Base-by-base conservation (phyloP, 2,797 vertebrate genomes). In the Coreius guichenoti region DNA sequence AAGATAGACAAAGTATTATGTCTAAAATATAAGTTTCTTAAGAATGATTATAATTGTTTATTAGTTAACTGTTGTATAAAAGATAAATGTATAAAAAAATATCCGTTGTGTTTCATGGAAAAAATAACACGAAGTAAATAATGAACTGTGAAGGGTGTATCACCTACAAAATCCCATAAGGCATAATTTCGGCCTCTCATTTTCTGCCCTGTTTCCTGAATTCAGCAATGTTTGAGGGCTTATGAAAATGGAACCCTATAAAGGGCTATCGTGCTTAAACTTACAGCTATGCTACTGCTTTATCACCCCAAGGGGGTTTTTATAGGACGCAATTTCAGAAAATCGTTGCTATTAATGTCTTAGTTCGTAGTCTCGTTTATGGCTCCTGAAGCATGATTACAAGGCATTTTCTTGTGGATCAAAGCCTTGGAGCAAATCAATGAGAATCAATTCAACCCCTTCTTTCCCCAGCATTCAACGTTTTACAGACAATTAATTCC, bases 401-500 rank as follows among this genome's bases (percentile, higher is more conserved):
- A 86, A 84, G 76, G 87, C 88, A 76, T 90, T 90, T 91, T 88
- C 85, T 72, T 63, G 83, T 61, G 86, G 83, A 87, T 88, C 90
- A 90, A 86, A 88, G 86, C 80, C 74, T 87, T 72, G 67, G 63
- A 81, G 81, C 78, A 86, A 81, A 89, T 90, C 90, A 86, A 81
- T 87, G 85, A 81, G 87, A 89, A 91, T 91, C 87, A 85, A 86
- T 91, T 86, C 67, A 72, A 72, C 85, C 49, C 75, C 84, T 85
- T 74, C 82, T 58, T 58, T 82, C 39, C 72, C 51, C 82, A 51
- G 75, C 79, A 81, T 86, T 82, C 72, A 81, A 87, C 75, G 82
- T 81, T 89, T 87, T 58, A 75, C 78, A 81, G 77, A 82, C 90
- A 86, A 89, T 91, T 89, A 87, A 89, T 86, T 90, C 82, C 84